Conservation (phyloP, 1,140 invertebrate species). For the Copidosoma floridanum region DNA sequence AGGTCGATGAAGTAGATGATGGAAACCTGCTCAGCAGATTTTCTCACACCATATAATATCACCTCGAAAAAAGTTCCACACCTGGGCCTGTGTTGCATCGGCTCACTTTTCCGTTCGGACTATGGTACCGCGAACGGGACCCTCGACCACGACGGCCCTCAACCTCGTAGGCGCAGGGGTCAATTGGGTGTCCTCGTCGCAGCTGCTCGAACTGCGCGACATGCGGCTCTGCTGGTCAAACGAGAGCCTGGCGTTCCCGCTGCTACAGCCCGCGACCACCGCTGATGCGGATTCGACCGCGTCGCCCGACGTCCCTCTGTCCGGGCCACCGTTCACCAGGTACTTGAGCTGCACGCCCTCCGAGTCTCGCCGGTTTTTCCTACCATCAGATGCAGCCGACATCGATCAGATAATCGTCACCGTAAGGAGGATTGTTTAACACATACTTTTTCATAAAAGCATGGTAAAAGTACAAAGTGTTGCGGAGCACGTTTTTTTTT, state of each 20-base stretch:
- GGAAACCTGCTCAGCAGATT: too few relatives aligned
- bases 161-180: background rate
- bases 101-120: slow-evolving; percentile 3
- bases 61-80: too few relatives aligned
- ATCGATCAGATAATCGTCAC: too few relatives aligned
- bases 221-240: background rate
- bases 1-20: too few relatives aligned
- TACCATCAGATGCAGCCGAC: too few relatives aligned
- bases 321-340: slow-evolving; percentile 49
- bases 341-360: slow-evolving; percentile 47
- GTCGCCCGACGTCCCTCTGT: slow-evolving; percentile 34
- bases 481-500: too few relatives aligned
- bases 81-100: too few relatives aligned
- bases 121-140: background rate
- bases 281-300: slow-evolving; percentile 30
- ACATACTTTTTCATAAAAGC: too few relatives aligned
- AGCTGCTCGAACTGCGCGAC: background rate
- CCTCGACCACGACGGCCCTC: slow-evolving; percentile 13
- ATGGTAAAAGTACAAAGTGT: too few relatives aligned
- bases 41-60: too few relatives aligned
- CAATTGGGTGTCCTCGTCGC: background rate
- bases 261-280: slow-evolving; percentile 30
- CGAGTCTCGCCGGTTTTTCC: slow-evolving; percentile 32
- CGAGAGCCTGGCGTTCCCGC: background rate
- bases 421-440: too few relatives aligned